Base-by-base conservation (phyloP, 2,888 invertebrate genomes). In the Philaethria dido region DNA sequence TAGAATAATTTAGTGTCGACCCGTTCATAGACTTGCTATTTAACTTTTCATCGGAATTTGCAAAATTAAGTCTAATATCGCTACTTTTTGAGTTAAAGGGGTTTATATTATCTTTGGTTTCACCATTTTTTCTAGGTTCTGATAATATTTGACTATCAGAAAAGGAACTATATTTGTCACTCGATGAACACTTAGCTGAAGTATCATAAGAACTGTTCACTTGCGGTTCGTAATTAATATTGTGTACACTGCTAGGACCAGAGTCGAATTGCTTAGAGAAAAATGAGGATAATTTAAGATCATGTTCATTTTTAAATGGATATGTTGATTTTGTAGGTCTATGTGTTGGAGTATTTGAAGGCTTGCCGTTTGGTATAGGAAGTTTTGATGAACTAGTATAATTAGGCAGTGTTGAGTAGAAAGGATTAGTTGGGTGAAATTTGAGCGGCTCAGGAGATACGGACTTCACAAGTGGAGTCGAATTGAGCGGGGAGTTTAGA, bases 341-440 rank as follows among this genome's bases (percentile, higher is more conserved):
- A 66, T 77, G 70, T 78, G 75, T 72, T 91, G 87, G 83, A 72
- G 87, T 80, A 60, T 82, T 74, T 18, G 83, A 77, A 22, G 85
- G 70, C 78, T 82, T 84, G 68, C 89, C 84, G 68, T 92, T 91
- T 60, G 90, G 88, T 73, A 91, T 79, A 14, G 91, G 92, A 73
- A 92, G 80, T 81, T 87, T 92, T 77, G 92, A 91, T 83, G 86
- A 78, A 84, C 83, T 89, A 69, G 86, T 82, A 75, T 86, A 82
- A 80, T 87, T 90, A 63, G 92, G 90, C 76, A 92, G 80, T 71
- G 89, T 92, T 60, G 91, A 89, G 79, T 91, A 92, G 82, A 92
- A 92, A 62, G 92, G 92, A 77, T 92, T 92, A 33, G 92, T 91
- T 62, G 92, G 92, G 75, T 92, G 92, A 75, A 92, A 87, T 78